Evolutionary conservation across 2,113 vertebrate genomes (phyloP), one percentile per base, ranked within the genome.

Genomic region (Dissostichus mawsoni): DNA sequence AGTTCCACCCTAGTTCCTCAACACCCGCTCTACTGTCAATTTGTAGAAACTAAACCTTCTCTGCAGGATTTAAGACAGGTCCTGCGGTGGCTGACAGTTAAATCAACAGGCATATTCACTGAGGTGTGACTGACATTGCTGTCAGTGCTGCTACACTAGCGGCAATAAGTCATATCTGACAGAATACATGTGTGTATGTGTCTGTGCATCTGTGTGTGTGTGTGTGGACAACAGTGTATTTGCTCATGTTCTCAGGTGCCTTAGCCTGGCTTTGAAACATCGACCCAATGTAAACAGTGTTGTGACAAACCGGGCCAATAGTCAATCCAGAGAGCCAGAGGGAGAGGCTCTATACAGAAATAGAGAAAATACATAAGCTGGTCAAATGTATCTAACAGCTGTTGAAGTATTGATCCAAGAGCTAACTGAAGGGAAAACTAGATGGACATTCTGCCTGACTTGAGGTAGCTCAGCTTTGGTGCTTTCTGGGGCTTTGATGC

Each of bases 71-170:
- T 71, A 51, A 36, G 70, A 66, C 29, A n/a, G 9, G 56, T 66
- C 63, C 77, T 23, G 50, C 33, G 16, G 55, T 1, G 33, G 76
- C 78, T 23, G 75, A 20, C 10, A 5, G 47, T 78, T 63, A 68
- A 81, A 90, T 87, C 81, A 71, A 48, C 73, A 68, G 25, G 57
- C 61, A 7, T 63, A 79, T 69, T 80, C 78, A 70, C 62, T 47
- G 73, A 81, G 75, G 74, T 86, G 77, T 84, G 84, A 87, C 86
- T 74, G 89, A 91, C 87, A 86, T 64, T 6, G 33, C 75, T 80
- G 84, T 85, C 79, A 83, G 76, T 16, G 57, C 74, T 74, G 78
- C 62, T 74, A 78, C 72, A 73, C 66, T 48, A 50, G 73, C 64
- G 50, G 83, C 76, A 76, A 65, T 76, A 86, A 78, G 69, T 93